Conservation (phyloP, 2,113 vertebrate genomes). For the Onychorhynchus coronatus region DNA sequence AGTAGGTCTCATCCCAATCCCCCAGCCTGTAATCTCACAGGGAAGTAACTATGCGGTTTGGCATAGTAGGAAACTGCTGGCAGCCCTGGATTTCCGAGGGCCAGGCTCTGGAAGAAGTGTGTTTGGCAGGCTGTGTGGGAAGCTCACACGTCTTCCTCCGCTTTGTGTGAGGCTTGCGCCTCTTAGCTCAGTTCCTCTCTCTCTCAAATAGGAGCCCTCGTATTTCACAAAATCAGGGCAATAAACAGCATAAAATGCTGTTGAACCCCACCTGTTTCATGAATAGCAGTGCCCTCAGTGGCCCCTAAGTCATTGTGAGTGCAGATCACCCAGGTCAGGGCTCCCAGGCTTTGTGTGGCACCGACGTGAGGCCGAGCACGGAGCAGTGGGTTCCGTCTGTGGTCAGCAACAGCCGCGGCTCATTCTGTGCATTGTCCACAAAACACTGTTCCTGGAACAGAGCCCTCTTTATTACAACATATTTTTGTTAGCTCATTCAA, state of each 20-base stretch:
- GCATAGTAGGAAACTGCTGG: not conserved
- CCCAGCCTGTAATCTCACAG: not conserved
- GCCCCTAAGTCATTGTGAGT: not conserved
- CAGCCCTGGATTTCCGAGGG: not conserved
- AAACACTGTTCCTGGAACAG: not conserved
- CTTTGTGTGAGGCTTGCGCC: not conserved
- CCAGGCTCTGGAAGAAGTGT: not conserved
- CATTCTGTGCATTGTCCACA: not conserved
- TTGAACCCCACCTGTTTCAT: not conserved
- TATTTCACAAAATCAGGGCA: not conserved
- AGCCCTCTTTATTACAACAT: not conserved
- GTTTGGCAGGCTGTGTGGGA: not conserved
- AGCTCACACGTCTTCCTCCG: not conserved
- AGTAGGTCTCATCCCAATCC: not conserved
- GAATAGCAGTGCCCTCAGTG: not conserved
- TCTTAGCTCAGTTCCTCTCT: not conserved
- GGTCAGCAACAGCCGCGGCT: not conserved
- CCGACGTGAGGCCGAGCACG: not conserved
- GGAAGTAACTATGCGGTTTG: not conserved
- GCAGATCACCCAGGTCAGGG: not conserved
- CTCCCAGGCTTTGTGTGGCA: not conserved
- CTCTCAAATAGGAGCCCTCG: not conserved
- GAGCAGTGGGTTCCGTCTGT: not conserved
- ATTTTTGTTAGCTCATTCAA: slow-evolving; percentile 6
- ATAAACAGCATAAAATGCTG: not conserved